These are phyloP conservation scores for Lissocephala sabroskyi DNA, from an alignment of 2,888 invertebrate species.

Conservation along the genomic window DNA sequence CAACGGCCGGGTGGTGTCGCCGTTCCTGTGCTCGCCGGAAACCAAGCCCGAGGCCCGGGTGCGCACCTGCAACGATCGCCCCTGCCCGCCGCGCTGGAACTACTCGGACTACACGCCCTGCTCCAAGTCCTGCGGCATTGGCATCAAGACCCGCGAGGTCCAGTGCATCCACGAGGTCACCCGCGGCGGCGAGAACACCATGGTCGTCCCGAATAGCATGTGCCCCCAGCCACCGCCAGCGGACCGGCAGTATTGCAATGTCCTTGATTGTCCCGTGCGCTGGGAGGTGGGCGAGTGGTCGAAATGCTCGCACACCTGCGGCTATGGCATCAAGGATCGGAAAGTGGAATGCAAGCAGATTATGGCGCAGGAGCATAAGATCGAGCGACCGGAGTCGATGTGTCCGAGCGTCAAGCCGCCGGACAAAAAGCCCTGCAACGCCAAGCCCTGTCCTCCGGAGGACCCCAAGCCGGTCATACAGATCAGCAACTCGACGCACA, in stretches of 20 bases:
- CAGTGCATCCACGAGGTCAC: conserved; percentile 79
- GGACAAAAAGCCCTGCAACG: conserved; percentile 88
- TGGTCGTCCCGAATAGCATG: conserved; percentile 94
- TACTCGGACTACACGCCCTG: conserved; percentile 91
- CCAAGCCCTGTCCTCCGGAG: conserved; percentile 83
- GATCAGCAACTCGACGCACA: conserved; percentile 85
- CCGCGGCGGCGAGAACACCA: conserved; percentile 88
- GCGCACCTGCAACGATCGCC: conserved; percentile 93
- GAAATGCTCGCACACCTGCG: conserved; percentile 93
- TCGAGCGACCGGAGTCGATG: conserved; percentile 83
- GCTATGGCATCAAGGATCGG: conserved; percentile 90
- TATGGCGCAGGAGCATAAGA: conserved; percentile 93
- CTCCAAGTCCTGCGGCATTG: conserved; percentile 94
- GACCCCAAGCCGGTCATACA: conserved; percentile 83
- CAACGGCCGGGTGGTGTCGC: conserved; percentile 88
- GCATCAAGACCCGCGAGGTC: conserved; percentile 90
- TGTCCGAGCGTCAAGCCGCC: conserved; percentile 85
- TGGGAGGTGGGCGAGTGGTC: conserved; percentile 94
- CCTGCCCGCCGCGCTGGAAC: conserved; percentile 96
- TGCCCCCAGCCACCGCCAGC: conserved; percentile 91
- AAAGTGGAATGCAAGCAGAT: conserved; percentile 90
- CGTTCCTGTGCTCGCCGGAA: conserved; percentile 88
- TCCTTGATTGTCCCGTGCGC: conserved; percentile 91
- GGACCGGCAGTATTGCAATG: conserved; percentile 92
- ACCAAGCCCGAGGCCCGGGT: conserved; percentile 91